phyloP scores from a whole-genome alignment of 2,797 vertebrate genomes.

The Oreochromis mossambicus region DNA sequence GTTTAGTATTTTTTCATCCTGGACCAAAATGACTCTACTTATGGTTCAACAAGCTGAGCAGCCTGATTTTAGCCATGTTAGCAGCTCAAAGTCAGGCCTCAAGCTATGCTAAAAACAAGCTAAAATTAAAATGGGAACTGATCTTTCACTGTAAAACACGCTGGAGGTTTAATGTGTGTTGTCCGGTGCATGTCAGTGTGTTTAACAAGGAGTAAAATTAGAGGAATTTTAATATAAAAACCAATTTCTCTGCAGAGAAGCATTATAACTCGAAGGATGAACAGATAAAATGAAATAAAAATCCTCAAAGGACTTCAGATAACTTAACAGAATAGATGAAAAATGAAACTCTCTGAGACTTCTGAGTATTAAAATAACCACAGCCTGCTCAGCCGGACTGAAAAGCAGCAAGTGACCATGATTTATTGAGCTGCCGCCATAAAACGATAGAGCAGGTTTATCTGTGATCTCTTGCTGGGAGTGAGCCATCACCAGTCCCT shows the following conservation, averaged over 20 bases:
- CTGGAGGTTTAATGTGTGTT: not conserved
- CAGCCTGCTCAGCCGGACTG: not conserved
- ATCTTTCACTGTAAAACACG: not conserved
- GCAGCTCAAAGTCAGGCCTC: not conserved
- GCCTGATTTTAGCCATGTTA: not conserved
- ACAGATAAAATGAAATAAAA: not conserved
- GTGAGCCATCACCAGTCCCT: not conserved
- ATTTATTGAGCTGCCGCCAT: not conserved
- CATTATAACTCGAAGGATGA: not conserved
- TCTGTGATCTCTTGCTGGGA: slow-evolving; percentile 4
- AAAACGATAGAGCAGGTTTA: not conserved
- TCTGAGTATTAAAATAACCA: not conserved
- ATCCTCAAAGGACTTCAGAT: not conserved
- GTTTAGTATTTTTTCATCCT: not conserved
- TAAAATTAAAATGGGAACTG: not conserved
- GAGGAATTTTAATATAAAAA: not conserved
- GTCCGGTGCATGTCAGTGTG: not conserved
- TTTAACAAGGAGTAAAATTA: not conserved
- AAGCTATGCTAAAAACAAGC: not conserved
- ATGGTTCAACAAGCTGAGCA: not conserved
- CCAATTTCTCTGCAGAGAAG: not conserved
- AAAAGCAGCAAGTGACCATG: not conserved
- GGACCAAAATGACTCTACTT: not conserved
- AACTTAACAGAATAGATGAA: not conserved
- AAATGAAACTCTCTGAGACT: not conserved